phyloP scores from a whole-genome alignment of 1,140 invertebrate genomes.

The Trichonephila inaurata region DNA sequence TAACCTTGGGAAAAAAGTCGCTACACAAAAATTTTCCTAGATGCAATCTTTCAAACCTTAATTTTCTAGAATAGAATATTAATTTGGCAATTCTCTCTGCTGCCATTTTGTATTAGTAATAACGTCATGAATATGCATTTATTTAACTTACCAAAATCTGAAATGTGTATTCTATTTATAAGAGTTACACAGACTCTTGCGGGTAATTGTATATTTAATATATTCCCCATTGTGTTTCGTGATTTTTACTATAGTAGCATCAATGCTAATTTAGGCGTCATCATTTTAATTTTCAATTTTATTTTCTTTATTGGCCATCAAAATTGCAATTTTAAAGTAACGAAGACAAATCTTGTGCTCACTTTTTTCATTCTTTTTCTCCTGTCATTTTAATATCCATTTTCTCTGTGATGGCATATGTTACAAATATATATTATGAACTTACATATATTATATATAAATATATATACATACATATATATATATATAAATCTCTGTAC shows the following conservation, averaged over 20 bases:
- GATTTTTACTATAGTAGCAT: background rate
- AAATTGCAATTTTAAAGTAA: conserved; percentile 21
- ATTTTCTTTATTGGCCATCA: background rate
- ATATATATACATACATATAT: conserved; percentile 65
- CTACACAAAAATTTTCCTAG: background rate
- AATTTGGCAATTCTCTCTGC: background rate
- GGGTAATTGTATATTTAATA: background rate
- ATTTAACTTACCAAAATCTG: background rate
- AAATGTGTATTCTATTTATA: background rate
- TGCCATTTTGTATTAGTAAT: background rate
- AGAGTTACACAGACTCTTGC: background rate
- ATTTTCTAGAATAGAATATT: background rate
- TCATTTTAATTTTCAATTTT: background rate
- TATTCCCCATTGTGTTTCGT: background rate
- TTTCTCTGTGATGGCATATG: conserved; percentile 73
- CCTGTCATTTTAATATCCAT: conserved; percentile 67
- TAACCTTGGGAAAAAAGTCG: no score
- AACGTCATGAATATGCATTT: background rate
- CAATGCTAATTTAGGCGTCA: background rate
- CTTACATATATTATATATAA: conserved; percentile 76
- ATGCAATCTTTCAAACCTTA: background rate
- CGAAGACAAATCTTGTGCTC: conserved; percentile 48
- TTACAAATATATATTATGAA: conserved; percentile 75
- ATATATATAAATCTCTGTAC: conserved; percentile 70
- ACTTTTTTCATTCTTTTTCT: conserved; percentile 48